Conservation (phyloP, 2,797 vertebrate genomes). For the Lepilemur septentrionalis region DNA sequence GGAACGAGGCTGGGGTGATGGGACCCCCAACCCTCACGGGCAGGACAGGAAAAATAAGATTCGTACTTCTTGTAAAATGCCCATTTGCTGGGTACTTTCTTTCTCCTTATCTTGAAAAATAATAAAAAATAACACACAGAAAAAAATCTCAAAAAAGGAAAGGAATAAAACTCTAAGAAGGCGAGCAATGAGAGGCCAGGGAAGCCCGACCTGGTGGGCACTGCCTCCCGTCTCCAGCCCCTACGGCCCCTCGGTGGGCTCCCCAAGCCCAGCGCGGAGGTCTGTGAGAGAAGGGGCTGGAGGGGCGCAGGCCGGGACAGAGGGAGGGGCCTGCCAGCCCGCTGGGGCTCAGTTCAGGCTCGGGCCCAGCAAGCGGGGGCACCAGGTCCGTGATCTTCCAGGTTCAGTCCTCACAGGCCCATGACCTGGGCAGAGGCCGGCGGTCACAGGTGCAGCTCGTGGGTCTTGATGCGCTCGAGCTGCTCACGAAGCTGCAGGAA, state of each 20-base stretch:
- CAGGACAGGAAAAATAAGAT: constrained; percentile 86
- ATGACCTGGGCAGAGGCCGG: not conserved
- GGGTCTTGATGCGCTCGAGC: constrained; percentile 95
- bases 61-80: constrained; percentile 88
- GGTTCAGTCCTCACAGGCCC: constrained; percentile 20
- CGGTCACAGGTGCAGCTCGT: constrained; percentile 94
- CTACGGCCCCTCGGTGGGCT: not conserved
- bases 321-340: constrained; percentile 31
- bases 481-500: constrained; percentile 96
- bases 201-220: not conserved
- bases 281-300: constrained; percentile 46
- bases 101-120: constrained; percentile 84
- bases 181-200: not conserved
- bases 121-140: constrained; percentile 78
- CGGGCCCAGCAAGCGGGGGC: constrained; percentile 3
- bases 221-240: not conserved
- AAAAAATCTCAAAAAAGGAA: constrained; percentile 76
- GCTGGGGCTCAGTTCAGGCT: constrained; percentile 51
- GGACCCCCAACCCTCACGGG: constrained; percentile 52
- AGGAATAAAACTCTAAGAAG: constrained; percentile 79
- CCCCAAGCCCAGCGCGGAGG: constrained; percentile 13
- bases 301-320: not conserved
- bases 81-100: constrained; percentile 78
- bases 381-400: not conserved
- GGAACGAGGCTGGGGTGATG: constrained; percentile 22